Conservation (phyloP, 2,797 vertebrate species). For the Myotis vivesi region DNA sequence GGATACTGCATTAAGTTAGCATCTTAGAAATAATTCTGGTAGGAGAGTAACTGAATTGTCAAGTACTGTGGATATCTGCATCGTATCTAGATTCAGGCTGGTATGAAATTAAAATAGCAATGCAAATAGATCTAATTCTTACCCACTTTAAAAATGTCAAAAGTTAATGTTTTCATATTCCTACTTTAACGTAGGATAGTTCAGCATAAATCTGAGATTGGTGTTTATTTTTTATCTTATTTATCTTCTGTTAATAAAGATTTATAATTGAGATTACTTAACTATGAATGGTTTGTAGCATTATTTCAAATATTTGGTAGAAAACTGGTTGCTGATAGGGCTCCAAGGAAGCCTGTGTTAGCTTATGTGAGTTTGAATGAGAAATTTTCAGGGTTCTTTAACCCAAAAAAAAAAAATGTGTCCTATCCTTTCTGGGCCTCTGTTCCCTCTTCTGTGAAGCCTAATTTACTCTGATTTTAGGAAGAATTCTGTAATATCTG, state of each 20-base stretch:
- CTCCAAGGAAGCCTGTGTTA: not conserved
- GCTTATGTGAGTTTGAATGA: not conserved
- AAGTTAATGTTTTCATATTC: constrained; percentile 11
- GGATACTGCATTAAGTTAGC: not conserved
- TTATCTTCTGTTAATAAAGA: constrained; percentile 62
- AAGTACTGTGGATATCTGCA: not conserved
- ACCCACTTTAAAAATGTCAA: not conserved
- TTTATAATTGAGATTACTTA: not conserved
- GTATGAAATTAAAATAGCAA: not conserved
- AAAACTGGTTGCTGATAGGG: not conserved
- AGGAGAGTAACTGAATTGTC: not conserved
- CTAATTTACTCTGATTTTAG: constrained; percentile 29
- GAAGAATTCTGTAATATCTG: not conserved
- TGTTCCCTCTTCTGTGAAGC: not conserved
- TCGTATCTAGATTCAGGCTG: not conserved
- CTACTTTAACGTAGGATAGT: not conserved
- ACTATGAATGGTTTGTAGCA: not conserved
- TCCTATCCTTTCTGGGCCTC: not conserved
- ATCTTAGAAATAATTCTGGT: not conserved
- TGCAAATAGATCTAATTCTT: not conserved
- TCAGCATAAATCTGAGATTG: not conserved
- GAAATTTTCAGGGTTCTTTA: not conserved
- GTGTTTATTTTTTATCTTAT: constrained; percentile 40
- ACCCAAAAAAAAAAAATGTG: not conserved
- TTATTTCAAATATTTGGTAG: constrained; percentile 35